A percentile compares a stretch with the other conserved stretches of the same genome.
phyloP scores from a whole-genome alignment of 2,888 invertebrate species.

The Resseliella maxima region DNA sequence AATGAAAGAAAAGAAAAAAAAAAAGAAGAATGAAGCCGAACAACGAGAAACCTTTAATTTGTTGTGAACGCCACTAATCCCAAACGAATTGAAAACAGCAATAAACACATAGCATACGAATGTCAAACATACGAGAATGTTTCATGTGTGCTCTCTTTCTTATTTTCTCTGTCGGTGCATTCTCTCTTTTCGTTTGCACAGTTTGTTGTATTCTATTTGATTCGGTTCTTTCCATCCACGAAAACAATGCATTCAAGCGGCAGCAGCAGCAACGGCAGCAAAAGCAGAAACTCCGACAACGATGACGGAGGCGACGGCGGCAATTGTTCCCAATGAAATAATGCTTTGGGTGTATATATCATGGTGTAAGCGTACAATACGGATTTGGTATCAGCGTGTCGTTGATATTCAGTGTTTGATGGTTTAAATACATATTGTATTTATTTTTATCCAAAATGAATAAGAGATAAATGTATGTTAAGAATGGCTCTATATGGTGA shows the following conservation, averaged over 20 bases:
- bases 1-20: not conserved
- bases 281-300: not conserved
- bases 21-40: not conserved
- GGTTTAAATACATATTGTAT: slow-evolving; percentile 24
- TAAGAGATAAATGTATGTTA: slow-evolving; percentile 26
- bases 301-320: not conserved
- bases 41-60: slow-evolving; percentile 53
- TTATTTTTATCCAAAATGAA: slow-evolving; percentile 19
- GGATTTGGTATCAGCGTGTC: slow-evolving; percentile 20
- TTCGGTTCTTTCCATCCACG: slow-evolving; percentile 39
- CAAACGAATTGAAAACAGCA: slow-evolving; percentile 56
- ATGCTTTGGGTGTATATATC: not conserved
- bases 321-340: not conserved
- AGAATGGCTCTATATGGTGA: slow-evolving; percentile 30
- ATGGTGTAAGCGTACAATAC: slow-evolving; percentile 1
- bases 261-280: not conserved
- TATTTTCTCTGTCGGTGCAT: not conserved
- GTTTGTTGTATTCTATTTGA: not conserved
- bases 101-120: slow-evolving; percentile 55
- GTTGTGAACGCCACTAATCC: slow-evolving; percentile 53
- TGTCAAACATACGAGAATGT: slow-evolving; percentile 13
- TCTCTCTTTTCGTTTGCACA: not conserved
- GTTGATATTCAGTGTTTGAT: slow-evolving; percentile 43
- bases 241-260: slow-evolving; percentile 32
- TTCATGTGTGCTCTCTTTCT: slow-evolving; percentile 7